Evolutionary conservation across 2,888 invertebrate species (phyloP).

Genomic region (Mycalesis mineus): DNA sequence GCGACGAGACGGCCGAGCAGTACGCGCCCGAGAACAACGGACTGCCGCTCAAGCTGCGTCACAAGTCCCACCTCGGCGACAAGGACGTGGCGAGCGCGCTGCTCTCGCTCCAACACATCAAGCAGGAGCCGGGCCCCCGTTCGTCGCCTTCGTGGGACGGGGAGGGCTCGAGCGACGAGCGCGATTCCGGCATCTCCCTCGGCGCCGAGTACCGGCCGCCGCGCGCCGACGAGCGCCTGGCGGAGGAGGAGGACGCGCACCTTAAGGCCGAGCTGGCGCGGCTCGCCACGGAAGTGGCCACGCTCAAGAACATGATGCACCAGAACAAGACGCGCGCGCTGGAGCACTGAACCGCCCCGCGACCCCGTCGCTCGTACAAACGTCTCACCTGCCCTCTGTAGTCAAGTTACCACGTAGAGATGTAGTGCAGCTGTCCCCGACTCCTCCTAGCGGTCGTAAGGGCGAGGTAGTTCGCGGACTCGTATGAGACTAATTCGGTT

Average conservation of each 20-base stretch:
- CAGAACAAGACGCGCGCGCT: conserved; percentile 75
- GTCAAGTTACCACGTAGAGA: conserved; percentile 72
- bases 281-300: conserved; percentile 93
- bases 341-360: conserved; percentile 61
- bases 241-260: conserved; percentile 83
- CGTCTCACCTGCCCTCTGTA: conserved; percentile 61
- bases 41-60: conserved; percentile 92
- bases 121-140: conserved; percentile 88
- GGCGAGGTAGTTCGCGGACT: conserved; percentile 39
- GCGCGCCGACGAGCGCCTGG: conserved; percentile 58
- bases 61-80: conserved; percentile 93
- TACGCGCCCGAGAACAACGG: conserved; percentile 84
- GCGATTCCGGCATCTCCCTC: conserved; percentile 92
- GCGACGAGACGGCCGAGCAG: conserved; percentile 70
- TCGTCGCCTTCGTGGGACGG: conserved; percentile 92
- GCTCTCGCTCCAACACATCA: conserved; percentile 89
- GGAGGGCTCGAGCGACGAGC: conserved; percentile 92
- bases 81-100: conserved; percentile 92
- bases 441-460: conserved; percentile 46
- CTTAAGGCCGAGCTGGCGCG: conserved; percentile 91
- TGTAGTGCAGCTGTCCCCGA: conserved; percentile 72
- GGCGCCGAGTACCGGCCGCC: conserved; percentile 82
- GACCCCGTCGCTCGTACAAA: conserved; percentile 58
- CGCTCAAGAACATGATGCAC: conserved; percentile 89
- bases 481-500: conserved; percentile 68